Base-by-base conservation (phyloP, 1,140 invertebrate genomes). In the Aphis gossypii region DNA sequence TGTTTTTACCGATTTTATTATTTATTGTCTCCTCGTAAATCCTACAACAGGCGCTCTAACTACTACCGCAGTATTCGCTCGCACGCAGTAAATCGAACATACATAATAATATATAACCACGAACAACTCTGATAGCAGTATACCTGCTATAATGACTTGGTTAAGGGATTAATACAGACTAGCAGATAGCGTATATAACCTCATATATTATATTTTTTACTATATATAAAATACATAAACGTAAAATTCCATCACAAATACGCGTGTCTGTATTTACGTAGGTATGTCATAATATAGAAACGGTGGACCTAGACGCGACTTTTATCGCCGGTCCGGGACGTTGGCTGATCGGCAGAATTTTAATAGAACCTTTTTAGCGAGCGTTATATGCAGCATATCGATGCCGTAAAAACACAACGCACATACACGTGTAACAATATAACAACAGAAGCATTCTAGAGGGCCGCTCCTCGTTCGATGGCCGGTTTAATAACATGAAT, bases 1-100 rank as follows among this genome's bases (percentile, higher is more conserved):
- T 35, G 51, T 89, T 89, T 89, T 54, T 51, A 54, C 87, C 46
- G 48, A 38, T 20, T 89, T 89, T 54, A 51, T 88, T 88, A 51
- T 51, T 54, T 38, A 38, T 8, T 20, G 30, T 35, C 87, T 51
- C 6, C 30, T 51, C 7, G 46, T 35, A n/a, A 54, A 89, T 54
- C 51, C 48, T 21, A 21, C 23, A 25, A 30, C 38, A 11, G 41
- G 38, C 83, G 23, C 41, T 14, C 30, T 6, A 18, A 83, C 35
- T 35, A 83, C 82, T 83, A 41, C 35, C 20, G 30, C 14, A 18
- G 60, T n/a, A 76, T 76, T 76, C 60, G 38, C 82, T 7, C 82
- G 35, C 35, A 9, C 20, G 4, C 30, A 68, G 60, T 76, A 20
- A 76, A 68, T 11, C 60, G 0, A n/a, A 76, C 60, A n/a, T n/a